Evolutionary conservation across 1,140 invertebrate species (phyloP).

Genomic region (Drosophila parvula): DNA sequence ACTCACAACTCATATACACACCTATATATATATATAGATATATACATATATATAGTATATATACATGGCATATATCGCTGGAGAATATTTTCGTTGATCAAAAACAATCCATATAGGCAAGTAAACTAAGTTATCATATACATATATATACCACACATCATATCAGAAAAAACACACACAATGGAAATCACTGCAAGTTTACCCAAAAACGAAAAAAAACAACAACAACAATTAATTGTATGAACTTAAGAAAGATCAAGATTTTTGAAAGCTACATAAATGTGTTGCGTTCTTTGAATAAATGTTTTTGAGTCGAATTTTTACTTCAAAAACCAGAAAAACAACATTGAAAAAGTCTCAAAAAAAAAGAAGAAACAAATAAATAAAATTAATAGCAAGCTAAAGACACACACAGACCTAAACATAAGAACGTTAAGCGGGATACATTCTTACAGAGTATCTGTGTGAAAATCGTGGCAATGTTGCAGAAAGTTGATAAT

Average conservation of each 20-base stretch:
- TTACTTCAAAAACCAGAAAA: slow-evolving; percentile 65
- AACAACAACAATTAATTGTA: slow-evolving; percentile 45
- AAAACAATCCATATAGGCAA: slow-evolving; percentile 51
- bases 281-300: slow-evolving; percentile 78
- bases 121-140: slow-evolving; percentile 50
- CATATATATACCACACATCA: slow-evolving; percentile 37
- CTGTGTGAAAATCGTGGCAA: slow-evolving; percentile 50
- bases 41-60: slow-evolving; percentile 39
- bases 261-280: slow-evolving; percentile 64
- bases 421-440: slow-evolving; percentile 31
- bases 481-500: slow-evolving; percentile 46
- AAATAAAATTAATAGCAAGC: slow-evolving; percentile 42
- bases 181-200: slow-evolving; percentile 41
- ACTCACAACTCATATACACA: slow-evolving; percentile 73
- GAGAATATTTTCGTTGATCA: slow-evolving; percentile 54
- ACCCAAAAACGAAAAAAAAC: slow-evolving; percentile 20
- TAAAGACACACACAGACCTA: slow-evolving; percentile 37
- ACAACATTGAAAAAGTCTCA: slow-evolving; percentile 18
- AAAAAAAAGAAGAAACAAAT: slow-evolving; percentile 31
- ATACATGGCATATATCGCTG: slow-evolving; percentile 61
- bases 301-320: slow-evolving; percentile 80
- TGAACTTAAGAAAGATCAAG: slow-evolving; percentile 28
- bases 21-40: slow-evolving; percentile 55
- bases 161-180: slow-evolving; percentile 33
- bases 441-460: slow-evolving; percentile 44